Conservation (phyloP, 30 jellyfish, hydroid and myxozoan species). For the Hydractinia echinata region DNA sequence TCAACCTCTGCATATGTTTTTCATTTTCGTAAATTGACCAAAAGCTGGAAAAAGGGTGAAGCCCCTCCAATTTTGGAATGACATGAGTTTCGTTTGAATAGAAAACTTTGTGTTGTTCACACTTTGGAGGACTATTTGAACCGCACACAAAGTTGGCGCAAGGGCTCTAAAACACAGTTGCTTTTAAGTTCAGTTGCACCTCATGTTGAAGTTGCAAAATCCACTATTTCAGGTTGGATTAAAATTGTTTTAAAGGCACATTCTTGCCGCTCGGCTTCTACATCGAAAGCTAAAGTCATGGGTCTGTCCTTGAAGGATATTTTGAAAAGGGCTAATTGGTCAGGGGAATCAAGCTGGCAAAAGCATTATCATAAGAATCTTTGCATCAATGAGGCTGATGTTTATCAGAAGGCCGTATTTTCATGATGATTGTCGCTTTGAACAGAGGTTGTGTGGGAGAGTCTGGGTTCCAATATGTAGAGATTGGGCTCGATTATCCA, state of each 20-base stretch:
- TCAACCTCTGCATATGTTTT: conserved; percentile 21
- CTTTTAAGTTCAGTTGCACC: conserved; percentile 5
- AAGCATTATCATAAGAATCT: conserved; percentile 18
- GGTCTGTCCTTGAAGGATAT: conserved; percentile 39
- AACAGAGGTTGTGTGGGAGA: not conserved
- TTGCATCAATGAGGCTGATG: not conserved
- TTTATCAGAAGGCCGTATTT: not conserved
- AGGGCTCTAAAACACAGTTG: conserved; percentile 11
- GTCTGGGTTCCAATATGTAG: conserved; percentile 10
- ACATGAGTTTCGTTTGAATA: conserved; percentile 13
- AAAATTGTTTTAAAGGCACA: conserved; percentile 6
- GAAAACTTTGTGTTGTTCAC: conserved; percentile 31
- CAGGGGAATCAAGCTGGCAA: conserved; percentile 47
- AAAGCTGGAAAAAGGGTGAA: conserved; percentile 34
- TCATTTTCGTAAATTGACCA: conserved; percentile 27
- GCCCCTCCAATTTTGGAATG: conserved; percentile 41
- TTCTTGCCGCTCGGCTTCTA: conserved; percentile 33
- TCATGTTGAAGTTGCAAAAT: conserved; percentile 6
- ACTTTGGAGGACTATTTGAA: conserved; percentile 28
- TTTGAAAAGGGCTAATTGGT: conserved; percentile 43
- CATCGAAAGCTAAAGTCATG: conserved; percentile 28
- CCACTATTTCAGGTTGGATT: conserved; percentile 34
- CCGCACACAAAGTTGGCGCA: conserved; percentile 26
- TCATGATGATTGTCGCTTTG: not conserved
- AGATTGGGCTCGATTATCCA: not conserved